These are phyloP conservation scores for Chelmon rostratus DNA, from an alignment of 2,797 vertebrate genomes.

Conservation along the genomic window DNA sequence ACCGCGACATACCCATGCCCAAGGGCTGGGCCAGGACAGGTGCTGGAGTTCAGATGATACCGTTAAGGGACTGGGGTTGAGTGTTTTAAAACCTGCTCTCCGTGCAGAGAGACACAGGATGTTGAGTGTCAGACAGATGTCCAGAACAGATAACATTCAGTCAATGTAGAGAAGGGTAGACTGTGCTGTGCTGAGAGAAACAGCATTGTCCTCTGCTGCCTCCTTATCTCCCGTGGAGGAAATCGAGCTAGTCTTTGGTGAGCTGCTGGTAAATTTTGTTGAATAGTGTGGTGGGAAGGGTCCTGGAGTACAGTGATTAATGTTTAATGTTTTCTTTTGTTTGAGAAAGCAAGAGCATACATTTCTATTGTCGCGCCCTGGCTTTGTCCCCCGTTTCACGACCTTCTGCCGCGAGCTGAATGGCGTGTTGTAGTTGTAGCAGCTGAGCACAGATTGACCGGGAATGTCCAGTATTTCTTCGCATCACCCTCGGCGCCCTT, in stretches of 20 bases:
- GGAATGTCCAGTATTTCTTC: conserved; percentile 52
- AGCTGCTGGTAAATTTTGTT: conserved; percentile 43
- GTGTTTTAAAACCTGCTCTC: conserved; percentile 55
- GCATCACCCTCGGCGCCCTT: conserved; percentile 47
- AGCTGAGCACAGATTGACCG: conserved; percentile 25
- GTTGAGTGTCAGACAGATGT: conserved; percentile 79
- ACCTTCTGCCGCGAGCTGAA: conserved; percentile 28
- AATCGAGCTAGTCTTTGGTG: conserved; percentile 54
- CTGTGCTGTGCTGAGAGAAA: conserved; percentile 67
- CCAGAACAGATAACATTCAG: conserved; percentile 76
- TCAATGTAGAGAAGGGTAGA: conserved; percentile 74
- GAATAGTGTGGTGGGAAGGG: conserved; percentile 35
- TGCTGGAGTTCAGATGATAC: conserved; percentile 55
- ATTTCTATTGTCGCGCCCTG: conserved; percentile 43
- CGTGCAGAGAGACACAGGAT: conserved; percentile 68
- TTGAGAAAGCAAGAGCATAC: conserved; percentile 29
- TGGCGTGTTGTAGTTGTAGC: conserved; percentile 29
- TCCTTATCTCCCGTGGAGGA: conserved; percentile 67
- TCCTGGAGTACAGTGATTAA: conserved; percentile 29
- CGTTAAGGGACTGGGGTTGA: conserved; percentile 22
- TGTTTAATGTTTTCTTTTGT: conserved; percentile 69
- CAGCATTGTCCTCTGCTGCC: conserved; percentile 69
- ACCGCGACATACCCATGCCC: conserved; percentile 45
- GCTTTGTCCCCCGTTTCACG: conserved; percentile 26
- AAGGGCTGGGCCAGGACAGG: conserved; percentile 51